Evolutionary conservation across 2,113 vertebrate genomes (phyloP).

Genomic region (Athene noctua): DNA sequence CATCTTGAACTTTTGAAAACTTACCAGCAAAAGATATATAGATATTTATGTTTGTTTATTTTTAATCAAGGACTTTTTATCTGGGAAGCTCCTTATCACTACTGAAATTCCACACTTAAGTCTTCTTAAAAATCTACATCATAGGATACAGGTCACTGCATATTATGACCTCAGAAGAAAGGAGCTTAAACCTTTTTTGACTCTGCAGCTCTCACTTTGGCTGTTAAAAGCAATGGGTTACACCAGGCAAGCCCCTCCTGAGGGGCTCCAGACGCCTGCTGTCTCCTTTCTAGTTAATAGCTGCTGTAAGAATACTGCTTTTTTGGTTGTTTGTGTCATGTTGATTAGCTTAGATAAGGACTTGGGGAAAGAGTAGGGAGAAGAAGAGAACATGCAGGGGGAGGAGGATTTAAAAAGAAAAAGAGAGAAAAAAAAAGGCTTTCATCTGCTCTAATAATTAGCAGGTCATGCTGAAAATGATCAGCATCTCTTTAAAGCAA

Average conservation of each 20-base stretch:
- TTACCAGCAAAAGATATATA: background rate
- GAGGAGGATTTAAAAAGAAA: background rate
- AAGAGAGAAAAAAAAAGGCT: background rate
- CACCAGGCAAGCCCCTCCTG: background rate
- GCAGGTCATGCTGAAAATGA: constrained; percentile 55
- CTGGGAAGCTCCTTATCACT: background rate
- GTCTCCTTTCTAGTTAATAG: constrained; percentile 16
- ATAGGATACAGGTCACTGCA: fast-evolving
- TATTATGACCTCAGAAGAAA: background rate
- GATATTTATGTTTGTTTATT: background rate
- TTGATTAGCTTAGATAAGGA: constrained; percentile 41
- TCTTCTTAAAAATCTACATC: background rate
- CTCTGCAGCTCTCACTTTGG: background rate
- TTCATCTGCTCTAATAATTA: constrained; percentile 59
- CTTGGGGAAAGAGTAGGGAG: background rate
- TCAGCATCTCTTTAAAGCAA: constrained; percentile 54
- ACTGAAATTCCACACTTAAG: background rate
- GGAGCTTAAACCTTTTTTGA: background rate
- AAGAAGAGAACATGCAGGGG: background rate
- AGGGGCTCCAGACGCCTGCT: background rate
- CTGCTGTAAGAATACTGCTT: constrained; percentile 5
- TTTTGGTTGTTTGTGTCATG: constrained; percentile 1
- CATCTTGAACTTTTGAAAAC: background rate
- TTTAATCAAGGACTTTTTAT: background rate
- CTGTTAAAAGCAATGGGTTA: background rate